phyloP scores from a whole-genome alignment of 2,888 invertebrate species.

The Palloptera scutellata region DNA sequence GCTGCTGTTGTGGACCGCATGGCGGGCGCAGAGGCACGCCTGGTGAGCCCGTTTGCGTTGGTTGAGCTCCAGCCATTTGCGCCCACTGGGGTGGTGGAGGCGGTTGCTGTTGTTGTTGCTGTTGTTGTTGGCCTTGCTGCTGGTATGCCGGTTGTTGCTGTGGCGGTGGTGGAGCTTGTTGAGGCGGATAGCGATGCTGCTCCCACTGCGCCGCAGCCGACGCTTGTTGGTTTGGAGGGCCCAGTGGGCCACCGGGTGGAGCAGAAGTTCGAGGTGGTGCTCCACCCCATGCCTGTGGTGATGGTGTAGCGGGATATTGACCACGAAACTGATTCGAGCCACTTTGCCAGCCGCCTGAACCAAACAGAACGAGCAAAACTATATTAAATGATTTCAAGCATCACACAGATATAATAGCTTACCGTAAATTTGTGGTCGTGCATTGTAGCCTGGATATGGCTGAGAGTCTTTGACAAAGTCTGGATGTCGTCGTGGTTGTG shows the following conservation, averaged over 20 bases:
- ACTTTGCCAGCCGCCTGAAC: slow-evolving; percentile 72
- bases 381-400: not conserved
- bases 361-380: slow-evolving; percentile 1
- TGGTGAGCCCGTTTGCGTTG: slow-evolving; percentile 44
- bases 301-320: slow-evolving; percentile 62
- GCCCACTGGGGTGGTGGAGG: slow-evolving; percentile 61
- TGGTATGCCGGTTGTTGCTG: slow-evolving; percentile 60
- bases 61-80: slow-evolving; percentile 50
- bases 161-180: slow-evolving; percentile 60
- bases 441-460: slow-evolving; percentile 72
- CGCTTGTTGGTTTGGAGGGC: slow-evolving; percentile 61
- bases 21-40: slow-evolving; percentile 53
- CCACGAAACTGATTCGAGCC: slow-evolving; percentile 66
- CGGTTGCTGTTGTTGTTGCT: slow-evolving; percentile 64
- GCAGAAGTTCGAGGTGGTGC: slow-evolving; percentile 59
- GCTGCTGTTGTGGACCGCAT: slow-evolving; percentile 43
- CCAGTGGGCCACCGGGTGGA: slow-evolving; percentile 56
- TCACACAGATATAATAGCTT: slow-evolving; percentile 46
- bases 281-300: slow-evolving; percentile 60
- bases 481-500: slow-evolving; percentile 80
- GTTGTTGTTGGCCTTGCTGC: slow-evolving; percentile 57
- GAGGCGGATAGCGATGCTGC: slow-evolving; percentile 65
- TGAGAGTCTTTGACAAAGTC: slow-evolving; percentile 82
- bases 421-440: slow-evolving; percentile 75
- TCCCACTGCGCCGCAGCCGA: slow-evolving; percentile 63